phyloP scores from a whole-genome alignment of 2,113 vertebrate genomes.

The Syngnathus scovelli region DNA sequence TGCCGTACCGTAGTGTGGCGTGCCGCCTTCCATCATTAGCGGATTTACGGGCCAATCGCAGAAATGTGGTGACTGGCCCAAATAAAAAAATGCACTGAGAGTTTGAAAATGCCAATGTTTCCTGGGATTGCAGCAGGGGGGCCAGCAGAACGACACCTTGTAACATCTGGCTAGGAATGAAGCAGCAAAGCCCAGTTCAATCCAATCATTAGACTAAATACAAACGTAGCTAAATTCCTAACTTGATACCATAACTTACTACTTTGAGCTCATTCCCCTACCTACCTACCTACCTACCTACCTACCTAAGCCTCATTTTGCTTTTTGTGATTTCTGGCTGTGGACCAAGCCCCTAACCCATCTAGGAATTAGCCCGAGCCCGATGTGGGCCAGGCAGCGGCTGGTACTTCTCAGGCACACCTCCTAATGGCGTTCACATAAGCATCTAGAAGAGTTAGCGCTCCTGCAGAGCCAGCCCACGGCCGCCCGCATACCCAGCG shows the following conservation, averaged over 20 bases:
- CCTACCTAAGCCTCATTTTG: not conserved
- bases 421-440: conserved; percentile 64
- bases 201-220: conserved; percentile 25
- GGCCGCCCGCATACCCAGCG: not conserved
- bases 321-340: conserved; percentile 56
- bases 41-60: conserved; percentile 46
- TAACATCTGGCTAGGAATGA: conserved; percentile 52
- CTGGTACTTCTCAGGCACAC: conserved; percentile 66
- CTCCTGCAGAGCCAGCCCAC: not conserved
- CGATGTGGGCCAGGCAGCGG: not conserved
- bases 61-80: conserved; percentile 19
- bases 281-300: too few species aligned
- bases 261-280: not conserved
- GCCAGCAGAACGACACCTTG: conserved; percentile 57
- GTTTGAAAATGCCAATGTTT: not conserved
- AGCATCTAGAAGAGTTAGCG: not conserved
- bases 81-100: conserved; percentile 39
- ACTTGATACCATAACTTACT: not conserved
- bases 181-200: conserved; percentile 49
- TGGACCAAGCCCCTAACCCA: conserved; percentile 20
- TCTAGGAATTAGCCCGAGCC: not conserved
- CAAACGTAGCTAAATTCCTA: not conserved
- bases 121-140: not conserved
- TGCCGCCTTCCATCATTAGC: conserved; percentile 17
- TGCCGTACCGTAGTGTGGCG: not conserved